Conservation (phyloP, 2,888 invertebrate genomes). For the Drosophila kanekoi region DNA sequence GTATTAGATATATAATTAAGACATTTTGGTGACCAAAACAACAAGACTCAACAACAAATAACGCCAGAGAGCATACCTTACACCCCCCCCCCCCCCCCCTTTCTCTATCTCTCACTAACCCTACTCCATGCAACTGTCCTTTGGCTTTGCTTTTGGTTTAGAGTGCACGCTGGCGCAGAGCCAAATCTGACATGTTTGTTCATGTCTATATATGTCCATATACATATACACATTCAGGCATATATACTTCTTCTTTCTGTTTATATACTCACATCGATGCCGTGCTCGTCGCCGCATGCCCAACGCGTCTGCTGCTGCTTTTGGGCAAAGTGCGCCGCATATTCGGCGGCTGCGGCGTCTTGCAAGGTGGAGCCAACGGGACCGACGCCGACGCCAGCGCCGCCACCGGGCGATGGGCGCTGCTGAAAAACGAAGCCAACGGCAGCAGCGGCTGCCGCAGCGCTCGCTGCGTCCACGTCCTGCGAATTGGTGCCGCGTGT, state of each 20-base stretch:
- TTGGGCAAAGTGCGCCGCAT: constrained; percentile 89
- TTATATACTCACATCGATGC: constrained; percentile 90
- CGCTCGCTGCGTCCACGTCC: constrained; percentile 90
- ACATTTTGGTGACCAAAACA: neutral
- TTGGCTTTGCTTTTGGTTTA: neutral
- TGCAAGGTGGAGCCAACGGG: constrained; percentile 84
- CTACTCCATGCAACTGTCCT: neutral
- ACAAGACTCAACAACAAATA: neutral
- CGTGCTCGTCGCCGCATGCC: constrained; percentile 95
- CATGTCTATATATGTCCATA: neutral
- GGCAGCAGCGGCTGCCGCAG: constrained; percentile 87
- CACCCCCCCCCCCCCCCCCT: no score
- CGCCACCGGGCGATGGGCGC: constrained; percentile 75
- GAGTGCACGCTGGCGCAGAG: constrained; percentile 7
- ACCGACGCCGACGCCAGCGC: constrained; percentile 54
- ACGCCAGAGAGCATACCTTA: no score
- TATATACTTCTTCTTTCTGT: neutral
- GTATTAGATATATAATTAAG: neutral
- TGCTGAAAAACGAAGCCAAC: constrained; percentile 93
- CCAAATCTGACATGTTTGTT: constrained; percentile 1
- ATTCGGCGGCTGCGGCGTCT: constrained; percentile 89
- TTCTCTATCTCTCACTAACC: no score
- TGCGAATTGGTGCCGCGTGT: constrained; percentile 86
- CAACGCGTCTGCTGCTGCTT: constrained; percentile 90
- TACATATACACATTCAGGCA: neutral